A percentile compares a stretch with the other conserved stretches of the same genome.
Conservation (phyloP, 2,888 invertebrate species). For the Sialis fuliginosa region DNA sequence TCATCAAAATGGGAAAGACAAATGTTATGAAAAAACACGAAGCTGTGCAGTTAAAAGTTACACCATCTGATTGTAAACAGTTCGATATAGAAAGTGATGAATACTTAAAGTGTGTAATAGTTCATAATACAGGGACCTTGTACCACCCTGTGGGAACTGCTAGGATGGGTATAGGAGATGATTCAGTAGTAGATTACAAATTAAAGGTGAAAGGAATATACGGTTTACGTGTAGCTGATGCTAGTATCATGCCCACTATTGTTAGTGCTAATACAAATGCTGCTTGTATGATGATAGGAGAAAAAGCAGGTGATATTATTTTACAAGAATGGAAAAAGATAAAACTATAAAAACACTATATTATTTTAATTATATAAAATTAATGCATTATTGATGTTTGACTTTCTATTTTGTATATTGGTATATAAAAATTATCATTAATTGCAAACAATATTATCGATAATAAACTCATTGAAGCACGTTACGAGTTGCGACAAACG, state of each 20-base stretch:
- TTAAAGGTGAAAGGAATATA: conserved; percentile 1
- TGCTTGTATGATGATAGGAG: conserved; percentile 1
- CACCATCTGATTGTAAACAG: conserved; percentile 28
- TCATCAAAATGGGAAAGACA: conserved; percentile 21
- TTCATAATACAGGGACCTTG: conserved; percentile 14
- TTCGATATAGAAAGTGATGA: conserved; percentile 24
- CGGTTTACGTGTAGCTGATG: conserved; percentile 1
- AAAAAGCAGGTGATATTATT: conserved; percentile 3
- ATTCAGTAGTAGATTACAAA: conserved; percentile 1
- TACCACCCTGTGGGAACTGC: conserved; percentile 21
- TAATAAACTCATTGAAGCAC: too few relatives aligned
- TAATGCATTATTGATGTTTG: too few relatives aligned
- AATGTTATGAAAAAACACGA: conserved; percentile 39
- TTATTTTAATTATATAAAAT: too few relatives aligned
- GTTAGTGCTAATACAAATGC: conserved; percentile 2
- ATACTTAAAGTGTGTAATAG: conserved; percentile 31
- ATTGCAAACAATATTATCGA: too few relatives aligned
- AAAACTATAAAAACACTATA: too few relatives aligned
- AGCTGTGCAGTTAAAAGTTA: conserved; percentile 30
- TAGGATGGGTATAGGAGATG: conserved; percentile 13
- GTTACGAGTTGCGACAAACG: too few relatives aligned
- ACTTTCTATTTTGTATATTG: too few relatives aligned
- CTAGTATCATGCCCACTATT: conserved; percentile 1
- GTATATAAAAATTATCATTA: too few relatives aligned
- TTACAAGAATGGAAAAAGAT: not conserved